Base-by-base conservation (phyloP, 37 sponge, comb jelly and placozoan species). In the Beroe ovata region DNA sequence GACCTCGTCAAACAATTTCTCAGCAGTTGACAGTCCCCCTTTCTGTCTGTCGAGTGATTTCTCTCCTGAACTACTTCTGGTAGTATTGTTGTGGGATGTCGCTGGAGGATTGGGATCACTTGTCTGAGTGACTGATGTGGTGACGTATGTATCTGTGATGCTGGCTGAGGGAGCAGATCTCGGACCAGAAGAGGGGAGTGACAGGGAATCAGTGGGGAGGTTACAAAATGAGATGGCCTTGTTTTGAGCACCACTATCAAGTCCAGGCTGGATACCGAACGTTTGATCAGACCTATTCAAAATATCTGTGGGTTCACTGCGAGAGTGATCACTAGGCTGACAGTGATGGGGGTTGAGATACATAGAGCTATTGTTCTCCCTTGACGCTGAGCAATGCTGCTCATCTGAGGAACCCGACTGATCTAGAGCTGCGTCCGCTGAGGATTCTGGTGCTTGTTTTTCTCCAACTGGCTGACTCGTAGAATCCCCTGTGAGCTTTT, bases 1-100 rank as follows among this genome's bases (percentile, higher is more conserved):
- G 16, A 66, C 30, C 69, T 66, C 69, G 36, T 66, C 69, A 30
- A 66, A 66, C 69, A 66, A 33, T 18, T 30, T 29, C 69, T 66
- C 69, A 11, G 69, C 69, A 34, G 3, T 30, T 3, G 69, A 66
- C 35, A 66, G 11, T 11, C 34, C 69, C 30, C 69, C 35, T 33
- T 66, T 66, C 30, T 66, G 69, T 29, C 69, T 34, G 1, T 34
- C 29, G n/a, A n/a, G n/a, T n/a, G n/a, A n/a, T n/a, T n/a, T n/a
- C n/a, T n/a, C n/a, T n/a, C n/a, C n/a, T n/a, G n/a, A n/a, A n/a
- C n/a, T n/a, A n/a, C n/a, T n/a, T n/a, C n/a, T n/a, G n/a, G n/a
- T n/a, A n/a, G n/a, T n/a, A n/a, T n/a, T n/a, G 54, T 47, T 47
- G 11, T 47, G 6, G 54, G 54, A 47, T 16, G 54, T 6, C 11